These are phyloP conservation scores for Drosophila kanekoi DNA, from an alignment of 2,888 invertebrate species.

Conservation along the genomic window DNA sequence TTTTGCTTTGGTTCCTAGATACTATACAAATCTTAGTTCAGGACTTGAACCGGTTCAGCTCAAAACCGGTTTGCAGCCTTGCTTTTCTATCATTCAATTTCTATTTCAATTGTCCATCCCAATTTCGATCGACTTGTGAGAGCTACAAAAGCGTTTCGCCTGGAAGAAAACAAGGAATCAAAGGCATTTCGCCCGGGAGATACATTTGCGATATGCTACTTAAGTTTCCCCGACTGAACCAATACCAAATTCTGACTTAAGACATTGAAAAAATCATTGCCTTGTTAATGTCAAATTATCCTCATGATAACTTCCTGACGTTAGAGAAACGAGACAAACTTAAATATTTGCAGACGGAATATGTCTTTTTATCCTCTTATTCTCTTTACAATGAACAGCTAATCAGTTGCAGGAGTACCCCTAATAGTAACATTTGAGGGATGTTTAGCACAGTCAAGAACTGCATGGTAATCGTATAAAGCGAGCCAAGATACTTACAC, in stretches of 20 bases:
- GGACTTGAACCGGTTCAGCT: too few species aligned
- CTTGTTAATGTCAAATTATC: background rate
- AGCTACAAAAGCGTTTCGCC: too few species aligned
- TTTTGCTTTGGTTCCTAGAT: background rate
- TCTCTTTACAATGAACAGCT: background rate
- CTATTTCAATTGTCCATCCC: too few species aligned
- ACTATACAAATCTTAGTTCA: too few species aligned
- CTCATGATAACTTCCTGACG: background rate
- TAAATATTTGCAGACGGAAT: background rate
- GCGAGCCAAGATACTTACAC: conserved; percentile 50
- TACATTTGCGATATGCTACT: background rate
- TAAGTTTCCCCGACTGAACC: too few species aligned
- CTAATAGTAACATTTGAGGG: conserved; percentile 19
- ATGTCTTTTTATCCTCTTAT: background rate
- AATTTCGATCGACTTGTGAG: too few species aligned
- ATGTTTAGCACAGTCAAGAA: conserved; percentile 32
- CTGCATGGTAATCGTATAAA: conserved; percentile 21
- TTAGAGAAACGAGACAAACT: background rate
- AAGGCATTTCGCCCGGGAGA: background rate
- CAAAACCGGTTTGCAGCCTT: too few species aligned
- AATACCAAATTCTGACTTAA: too few species aligned
- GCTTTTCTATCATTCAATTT: too few species aligned
- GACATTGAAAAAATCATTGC: too few species aligned
- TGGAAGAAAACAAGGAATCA: too few species aligned
- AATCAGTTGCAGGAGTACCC: conserved; percentile 20